Evolutionary conservation across 2,113 vertebrate species (phyloP).

Genomic region (Chascanopsetta lugubris): DNA sequence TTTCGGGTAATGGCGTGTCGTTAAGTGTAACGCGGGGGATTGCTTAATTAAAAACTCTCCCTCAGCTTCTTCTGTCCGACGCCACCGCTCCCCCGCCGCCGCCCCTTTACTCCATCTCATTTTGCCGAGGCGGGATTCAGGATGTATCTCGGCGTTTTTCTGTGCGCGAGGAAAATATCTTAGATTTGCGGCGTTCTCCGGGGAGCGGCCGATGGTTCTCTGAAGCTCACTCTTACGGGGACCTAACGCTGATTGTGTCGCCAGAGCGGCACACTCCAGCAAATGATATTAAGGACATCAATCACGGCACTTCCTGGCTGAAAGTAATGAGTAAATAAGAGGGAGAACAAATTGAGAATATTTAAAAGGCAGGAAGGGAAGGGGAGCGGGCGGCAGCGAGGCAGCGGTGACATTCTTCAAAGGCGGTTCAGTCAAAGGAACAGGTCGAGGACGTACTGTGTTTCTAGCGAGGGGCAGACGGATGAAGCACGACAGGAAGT

Average conservation of each 20-base stretch:
- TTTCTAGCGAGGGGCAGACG: no score
- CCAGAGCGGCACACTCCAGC: constrained; percentile 63
- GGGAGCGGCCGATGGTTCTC: constrained; percentile 70
- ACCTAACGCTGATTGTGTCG: constrained; percentile 59
- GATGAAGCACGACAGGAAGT: no score
- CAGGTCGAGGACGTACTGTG: constrained; percentile 18
- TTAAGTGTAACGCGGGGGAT: constrained; percentile 61
- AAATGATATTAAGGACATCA: constrained; percentile 78
- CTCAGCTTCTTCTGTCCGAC: constrained; percentile 53
- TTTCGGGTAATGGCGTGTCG: constrained; percentile 52
- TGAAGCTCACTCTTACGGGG: constrained; percentile 72
- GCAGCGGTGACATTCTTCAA: constrained; percentile 30
- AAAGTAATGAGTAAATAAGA: constrained; percentile 73
- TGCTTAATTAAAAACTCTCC: constrained; percentile 77
- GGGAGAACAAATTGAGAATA: constrained; percentile 67
- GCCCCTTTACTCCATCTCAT: constrained; percentile 51
- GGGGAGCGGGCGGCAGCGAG: constrained; percentile 33
- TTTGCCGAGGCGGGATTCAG: constrained; percentile 62
- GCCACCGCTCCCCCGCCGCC: constrained; percentile 15
- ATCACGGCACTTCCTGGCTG: constrained; percentile 65
- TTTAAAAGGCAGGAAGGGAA: constrained; percentile 49
- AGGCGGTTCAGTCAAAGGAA: constrained; percentile 25
- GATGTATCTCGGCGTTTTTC: constrained; percentile 73
- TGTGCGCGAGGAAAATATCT: constrained; percentile 71
- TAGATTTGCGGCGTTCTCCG: constrained; percentile 75